Conservation (phyloP, 2,888 invertebrate species). For the Tetramorium bicarinatum region DNA sequence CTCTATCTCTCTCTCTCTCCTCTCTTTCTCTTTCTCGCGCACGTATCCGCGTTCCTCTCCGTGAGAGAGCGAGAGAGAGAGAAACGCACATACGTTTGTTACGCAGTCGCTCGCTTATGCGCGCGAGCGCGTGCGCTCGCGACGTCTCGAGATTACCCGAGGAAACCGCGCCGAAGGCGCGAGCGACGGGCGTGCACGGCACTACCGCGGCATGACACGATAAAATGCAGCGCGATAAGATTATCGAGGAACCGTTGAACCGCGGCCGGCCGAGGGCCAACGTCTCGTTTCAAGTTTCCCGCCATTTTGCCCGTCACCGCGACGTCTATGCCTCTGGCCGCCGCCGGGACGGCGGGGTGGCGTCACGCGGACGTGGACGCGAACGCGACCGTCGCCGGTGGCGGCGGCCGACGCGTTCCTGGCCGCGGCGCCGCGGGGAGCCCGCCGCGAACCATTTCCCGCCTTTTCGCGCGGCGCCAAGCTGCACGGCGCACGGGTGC, state of each 20-base stretch:
- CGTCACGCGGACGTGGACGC: not conserved
- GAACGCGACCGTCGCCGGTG: not conserved
- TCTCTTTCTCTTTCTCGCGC: not conserved
- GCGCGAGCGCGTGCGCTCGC: not conserved
- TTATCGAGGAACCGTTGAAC: conserved; percentile 78
- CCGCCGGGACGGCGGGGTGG: not conserved
- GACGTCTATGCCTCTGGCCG: conserved; percentile 49
- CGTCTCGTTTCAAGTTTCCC: conserved; percentile 73
- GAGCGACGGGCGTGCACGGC: not conserved
- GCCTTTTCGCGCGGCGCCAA: conserved; percentile 77
- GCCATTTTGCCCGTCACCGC: conserved; percentile 71
- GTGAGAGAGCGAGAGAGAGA: not conserved
- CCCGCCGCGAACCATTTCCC: conserved; percentile 75
- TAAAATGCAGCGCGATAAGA: conserved; percentile 78
- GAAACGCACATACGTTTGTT: conserved; percentile 5
- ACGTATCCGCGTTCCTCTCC: not conserved
- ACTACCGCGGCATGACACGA: conserved; percentile 54
- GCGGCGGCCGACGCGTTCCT: conserved; percentile 39
- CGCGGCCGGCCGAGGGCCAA: conserved; percentile 29
- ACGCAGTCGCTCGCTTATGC: conserved; percentile 8
- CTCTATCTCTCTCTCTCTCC: not conserved
- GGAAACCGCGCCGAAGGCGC: not conserved
- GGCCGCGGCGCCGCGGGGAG: not conserved
- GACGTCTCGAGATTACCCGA: conserved; percentile 31
- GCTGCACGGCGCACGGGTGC: conserved; percentile 51